phyloP scores from a whole-genome alignment of 1,140 invertebrate genomes.

The Agrypnia vestita region DNA sequence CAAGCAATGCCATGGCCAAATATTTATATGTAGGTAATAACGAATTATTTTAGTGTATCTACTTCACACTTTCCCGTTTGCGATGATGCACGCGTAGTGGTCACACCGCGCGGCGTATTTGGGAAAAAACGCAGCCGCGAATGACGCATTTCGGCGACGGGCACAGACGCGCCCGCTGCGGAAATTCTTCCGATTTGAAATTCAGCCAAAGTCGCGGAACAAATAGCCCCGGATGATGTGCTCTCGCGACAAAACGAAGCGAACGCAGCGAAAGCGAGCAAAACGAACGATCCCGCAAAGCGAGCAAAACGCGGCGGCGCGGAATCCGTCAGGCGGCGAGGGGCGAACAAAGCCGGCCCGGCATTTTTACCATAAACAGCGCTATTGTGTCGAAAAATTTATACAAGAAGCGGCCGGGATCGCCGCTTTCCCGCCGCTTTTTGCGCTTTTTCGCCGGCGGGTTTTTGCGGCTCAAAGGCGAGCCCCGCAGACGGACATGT shows the following conservation, averaged over 20 bases:
- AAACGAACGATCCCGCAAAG: conserved; percentile 7
- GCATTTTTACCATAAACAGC: conserved; percentile 36
- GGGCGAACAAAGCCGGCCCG: conserved; percentile 16
- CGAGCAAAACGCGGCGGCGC: conserved; percentile 9
- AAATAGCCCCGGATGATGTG: conserved; percentile 22
- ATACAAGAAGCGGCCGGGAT: conserved; percentile 20
- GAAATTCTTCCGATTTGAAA: neutral
- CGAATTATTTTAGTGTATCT: no score
- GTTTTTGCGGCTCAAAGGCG: conserved; percentile 26
- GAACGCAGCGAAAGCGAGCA: neutral
- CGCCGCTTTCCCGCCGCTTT: neutral
- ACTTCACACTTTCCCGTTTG: no score
- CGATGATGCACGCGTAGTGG: no score
- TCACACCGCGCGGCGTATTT: no score
- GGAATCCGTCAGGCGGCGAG: conserved; percentile 22
- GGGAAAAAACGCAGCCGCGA: no score
- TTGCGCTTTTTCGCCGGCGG: neutral
- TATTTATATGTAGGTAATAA: no score
- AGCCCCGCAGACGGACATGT: conserved; percentile 18
- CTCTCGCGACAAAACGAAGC: conserved; percentile 3
- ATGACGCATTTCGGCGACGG: no score
- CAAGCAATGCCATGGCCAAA: no score
- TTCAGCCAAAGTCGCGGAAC: conserved; percentile 1
- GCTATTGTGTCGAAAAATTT: conserved; percentile 39
- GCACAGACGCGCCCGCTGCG: neutral